Base-by-base conservation (phyloP, 2,113 vertebrate species). In the Rhadina sibilatrix region DNA sequence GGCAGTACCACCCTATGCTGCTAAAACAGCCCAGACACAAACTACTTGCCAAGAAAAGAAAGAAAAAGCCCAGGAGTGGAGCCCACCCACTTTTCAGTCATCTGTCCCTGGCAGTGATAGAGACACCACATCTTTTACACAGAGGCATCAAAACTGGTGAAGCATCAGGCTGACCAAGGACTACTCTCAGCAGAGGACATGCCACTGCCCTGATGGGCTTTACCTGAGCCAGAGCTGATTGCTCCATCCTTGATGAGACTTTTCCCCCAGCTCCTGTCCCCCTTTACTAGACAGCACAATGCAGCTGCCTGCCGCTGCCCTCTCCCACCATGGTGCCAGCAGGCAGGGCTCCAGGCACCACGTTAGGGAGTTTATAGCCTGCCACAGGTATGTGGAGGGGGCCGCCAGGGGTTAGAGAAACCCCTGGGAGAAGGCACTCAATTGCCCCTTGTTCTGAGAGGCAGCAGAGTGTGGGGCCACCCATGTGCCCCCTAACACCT, bases 1-100 rank as follows among this genome's bases (percentile, higher is more conserved):
- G n/a, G n/a, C n/a, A 82, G 87, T 61, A 83, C 86, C 89, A 93
- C 77, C 76, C 83, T 63, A 17, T 13, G 23, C 85, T 90, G 76
- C 88, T 96, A 42, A 87, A 96, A 75, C 60, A 83, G 91, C 77
- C 52, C 91, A 91, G 80, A 81, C 18, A 1, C 47, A 24, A 88
- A 75, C 20, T 2, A 18, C 82, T 94, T 77, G 90, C 79, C 94
- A 93, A 94, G 80, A 77, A 83, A 81, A 87, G 64, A 68, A 68
- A 81, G 50, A 88, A 81, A 89, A 42, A 60, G 28, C 47, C 60
- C 76, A 90, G 85, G 40, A 94, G 68, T 0, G 0, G 23, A 91
- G 69, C 64, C 82, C 77, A 63, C 61, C 9, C 11, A 1, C 16
- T 95, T 87, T 65, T 64, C 68, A 74, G 63, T 54, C 63, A 75